Percentiles rank a stretch among this genome's conserved stretches.
Conservation (phyloP, 1,140 invertebrate genomes). For the Bombus sylvicola region DNA sequence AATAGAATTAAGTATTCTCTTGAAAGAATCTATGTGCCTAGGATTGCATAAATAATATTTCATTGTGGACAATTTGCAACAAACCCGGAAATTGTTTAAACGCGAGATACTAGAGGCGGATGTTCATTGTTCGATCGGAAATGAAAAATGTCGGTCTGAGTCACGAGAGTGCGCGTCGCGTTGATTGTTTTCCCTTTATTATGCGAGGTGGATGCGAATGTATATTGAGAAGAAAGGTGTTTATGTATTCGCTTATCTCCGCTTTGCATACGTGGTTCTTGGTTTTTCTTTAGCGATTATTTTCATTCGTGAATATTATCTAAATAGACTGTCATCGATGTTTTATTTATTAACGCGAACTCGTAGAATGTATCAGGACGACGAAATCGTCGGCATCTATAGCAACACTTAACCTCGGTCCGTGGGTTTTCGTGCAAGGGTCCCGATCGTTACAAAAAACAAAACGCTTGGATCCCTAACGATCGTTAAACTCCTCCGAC, state of each 20-base stretch:
- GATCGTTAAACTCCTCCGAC: conserved; percentile 52
- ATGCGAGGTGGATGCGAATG: background rate
- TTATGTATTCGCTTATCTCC: background rate
- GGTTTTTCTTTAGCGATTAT: background rate
- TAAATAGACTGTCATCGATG: too few relatives aligned
- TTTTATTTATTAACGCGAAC: too few relatives aligned
- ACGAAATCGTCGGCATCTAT: background rate
- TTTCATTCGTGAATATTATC: background rate
- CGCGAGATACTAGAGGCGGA: background rate
- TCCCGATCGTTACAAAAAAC: conserved; percentile 13
- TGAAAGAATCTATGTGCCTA: background rate
- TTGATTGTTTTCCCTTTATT: conserved; percentile 11
- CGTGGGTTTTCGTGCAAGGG: background rate
- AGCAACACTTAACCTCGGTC: background rate
- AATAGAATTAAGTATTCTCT: background rate
- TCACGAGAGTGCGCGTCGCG: background rate
- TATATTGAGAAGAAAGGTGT: conserved; percentile 23
- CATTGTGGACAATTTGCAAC: background rate
- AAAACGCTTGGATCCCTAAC: conserved; percentile 19
- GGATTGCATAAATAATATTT: background rate
- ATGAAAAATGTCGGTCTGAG: conserved; percentile 21
- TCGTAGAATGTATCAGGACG: too few relatives aligned
- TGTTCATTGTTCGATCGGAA: conserved; percentile 25
- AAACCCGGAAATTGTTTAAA: conserved; percentile 12
- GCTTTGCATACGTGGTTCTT: background rate